Conservation (phyloP, 2,113 vertebrate genomes). For the Chaetura pelagica region DNA sequence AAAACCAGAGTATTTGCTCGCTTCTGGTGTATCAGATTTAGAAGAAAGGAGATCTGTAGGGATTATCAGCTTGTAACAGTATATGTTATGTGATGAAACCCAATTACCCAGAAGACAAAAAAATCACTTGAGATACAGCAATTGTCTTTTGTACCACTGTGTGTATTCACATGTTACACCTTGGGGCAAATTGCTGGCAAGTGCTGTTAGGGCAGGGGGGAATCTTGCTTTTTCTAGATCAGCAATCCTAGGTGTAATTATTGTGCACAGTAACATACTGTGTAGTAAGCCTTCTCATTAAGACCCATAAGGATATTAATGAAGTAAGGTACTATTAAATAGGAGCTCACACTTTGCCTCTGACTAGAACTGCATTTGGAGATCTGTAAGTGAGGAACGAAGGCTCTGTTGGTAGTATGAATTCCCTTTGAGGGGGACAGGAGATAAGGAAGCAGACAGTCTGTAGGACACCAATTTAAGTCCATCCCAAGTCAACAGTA, state of each 20-base stretch:
- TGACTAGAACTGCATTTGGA: neutral
- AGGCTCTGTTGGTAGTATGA: neutral
- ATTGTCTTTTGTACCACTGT: neutral
- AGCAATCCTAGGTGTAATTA: neutral
- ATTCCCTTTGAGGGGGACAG: neutral
- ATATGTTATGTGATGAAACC: neutral
- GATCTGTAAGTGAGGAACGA: neutral
- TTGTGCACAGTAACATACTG: neutral
- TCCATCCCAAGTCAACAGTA: neutral
- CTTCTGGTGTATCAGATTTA: neutral
- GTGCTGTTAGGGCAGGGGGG: neutral
- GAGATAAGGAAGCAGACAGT: neutral
- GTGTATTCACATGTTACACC: neutral
- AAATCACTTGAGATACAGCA: neutral
- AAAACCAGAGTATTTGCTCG: neutral
- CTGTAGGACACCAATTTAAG: neutral
- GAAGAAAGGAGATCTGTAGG: neutral
- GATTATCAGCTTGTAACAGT: neutral
- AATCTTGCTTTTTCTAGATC: neutral
- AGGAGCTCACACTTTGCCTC: neutral
- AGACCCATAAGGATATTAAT: neutral
- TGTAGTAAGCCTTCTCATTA: neutral
- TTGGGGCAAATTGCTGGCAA: neutral
- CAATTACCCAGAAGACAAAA: slow-evolving; percentile 3
- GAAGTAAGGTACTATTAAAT: neutral